Base-by-base conservation (phyloP, 2,113 vertebrate species). In the Peromyscus maniculatus region DNA sequence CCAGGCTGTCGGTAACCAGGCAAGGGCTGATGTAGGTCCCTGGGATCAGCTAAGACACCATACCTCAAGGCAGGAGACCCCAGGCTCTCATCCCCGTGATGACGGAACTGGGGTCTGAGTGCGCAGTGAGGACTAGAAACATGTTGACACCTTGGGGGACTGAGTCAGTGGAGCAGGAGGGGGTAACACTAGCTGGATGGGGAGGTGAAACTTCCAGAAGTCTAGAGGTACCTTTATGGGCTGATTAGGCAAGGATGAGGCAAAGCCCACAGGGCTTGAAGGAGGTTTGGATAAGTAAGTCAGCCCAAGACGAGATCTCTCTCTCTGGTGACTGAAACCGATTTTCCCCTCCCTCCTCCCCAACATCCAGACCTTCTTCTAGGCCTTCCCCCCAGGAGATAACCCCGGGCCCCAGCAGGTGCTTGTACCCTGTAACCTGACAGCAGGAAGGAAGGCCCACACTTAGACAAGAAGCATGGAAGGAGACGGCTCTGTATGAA, bases 1-100 rank as follows among this genome's bases (percentile, higher is more conserved):
- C 33, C 55, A 0, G 39, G 36, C 91, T 74, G 9, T 75, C 52
- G 74, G 93, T 90, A 93, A 91, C 93, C 36, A 90, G 90, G 67
- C 26, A 55, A 22, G 28, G 43, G 52, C 77, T 83, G 55, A 17
- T 0, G 0, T 10, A 19, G 52, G 67, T 22, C 84, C 59, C 74
- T 33, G 72, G 88, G 95, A 75, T 16, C 26, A 1, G n/a, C 64
- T 80, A 1, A 79, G 79, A 75, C 28, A 26, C 15, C 15, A 4
- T 3, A 28, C 74, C 74, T 96, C 62, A 74, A 59, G 36, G 59
- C 55, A 72, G 31, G 94, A 92, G 80, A 74, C 2, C 10, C 52
- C 49, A 71, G 72, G 16, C 24, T 4, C 10, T 46, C 72, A 87
- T 28, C 4, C 10, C n/a, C 19, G 7, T 16, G n/a, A 79, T 71